Evolutionary conservation across 92 coral and sea anemone species (phyloP).

Genomic region (Epizoanthus ramosus): DNA sequence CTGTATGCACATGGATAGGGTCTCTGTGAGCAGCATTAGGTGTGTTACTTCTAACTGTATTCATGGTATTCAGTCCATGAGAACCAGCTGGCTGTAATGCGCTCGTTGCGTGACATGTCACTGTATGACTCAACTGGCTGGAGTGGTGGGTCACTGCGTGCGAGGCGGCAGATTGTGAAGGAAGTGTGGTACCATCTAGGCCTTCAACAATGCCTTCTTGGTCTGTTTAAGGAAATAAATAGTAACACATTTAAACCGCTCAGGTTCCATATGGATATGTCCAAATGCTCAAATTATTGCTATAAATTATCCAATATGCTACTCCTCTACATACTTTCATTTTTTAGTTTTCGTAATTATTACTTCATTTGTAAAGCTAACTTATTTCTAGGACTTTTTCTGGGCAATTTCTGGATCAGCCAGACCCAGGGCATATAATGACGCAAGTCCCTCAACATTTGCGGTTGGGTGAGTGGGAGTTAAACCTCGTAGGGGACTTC

Average conservation of each 20-base stretch:
- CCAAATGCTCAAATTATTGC: too few species aligned
- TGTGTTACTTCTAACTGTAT: not conserved
- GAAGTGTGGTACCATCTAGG: slow-evolving; percentile 70
- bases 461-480: too few species aligned
- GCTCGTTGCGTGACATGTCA: not conserved
- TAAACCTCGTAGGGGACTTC: too few species aligned
- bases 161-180: slow-evolving; percentile 44
- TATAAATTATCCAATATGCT: too few species aligned
- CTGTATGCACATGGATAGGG: not conserved
- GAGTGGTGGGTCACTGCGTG: not conserved
- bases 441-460: too few species aligned
- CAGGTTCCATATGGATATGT: too few species aligned
- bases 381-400: too few species aligned
- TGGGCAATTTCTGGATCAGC: too few species aligned
- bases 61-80: slow-evolving; percentile 14
- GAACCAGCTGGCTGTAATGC: not conserved
- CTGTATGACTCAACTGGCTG: slow-evolving; percentile 7
- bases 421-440: too few species aligned
- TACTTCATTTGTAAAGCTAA: too few species aligned
- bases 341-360: too few species aligned
- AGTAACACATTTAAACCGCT: not conserved
- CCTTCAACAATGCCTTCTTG: slow-evolving; percentile 84
- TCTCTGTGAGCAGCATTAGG: slow-evolving; percentile 19
- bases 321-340: too few species aligned
- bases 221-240: slow-evolving; percentile 43